phyloP scores from a whole-genome alignment of 2,113 vertebrate species.

The Muntiacus reevesi region DNA sequence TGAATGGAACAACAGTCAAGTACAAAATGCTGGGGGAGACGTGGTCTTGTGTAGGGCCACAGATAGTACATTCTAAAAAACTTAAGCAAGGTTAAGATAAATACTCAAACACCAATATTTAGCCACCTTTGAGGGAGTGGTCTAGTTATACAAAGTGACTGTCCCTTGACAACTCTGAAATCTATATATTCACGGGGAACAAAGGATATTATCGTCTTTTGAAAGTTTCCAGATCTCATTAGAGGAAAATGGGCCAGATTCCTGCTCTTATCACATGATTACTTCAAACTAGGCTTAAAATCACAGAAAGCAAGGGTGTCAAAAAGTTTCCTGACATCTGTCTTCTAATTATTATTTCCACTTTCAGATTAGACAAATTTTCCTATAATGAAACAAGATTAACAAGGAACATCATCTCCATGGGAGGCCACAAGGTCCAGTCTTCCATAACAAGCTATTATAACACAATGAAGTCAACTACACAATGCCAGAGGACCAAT shows the following conservation, averaged over 20 bases:
- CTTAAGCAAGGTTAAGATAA: not conserved
- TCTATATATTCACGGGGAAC: not conserved
- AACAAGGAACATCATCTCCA: not conserved
- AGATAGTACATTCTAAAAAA: not conserved
- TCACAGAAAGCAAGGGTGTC: not conserved
- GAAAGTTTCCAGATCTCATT: constrained; percentile 1
- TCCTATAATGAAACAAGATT: constrained; percentile 23
- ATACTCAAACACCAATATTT: not conserved
- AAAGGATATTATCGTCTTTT: not conserved
- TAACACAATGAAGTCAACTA: not conserved
- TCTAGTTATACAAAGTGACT: not conserved
- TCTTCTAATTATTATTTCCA: not conserved
- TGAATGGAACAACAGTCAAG: not conserved
- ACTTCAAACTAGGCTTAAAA: constrained; percentile 28
- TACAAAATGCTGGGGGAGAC: not conserved
- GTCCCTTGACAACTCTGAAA: not conserved
- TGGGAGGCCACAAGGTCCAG: not conserved
- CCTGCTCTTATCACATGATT: not conserved
- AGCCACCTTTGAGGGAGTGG: not conserved
- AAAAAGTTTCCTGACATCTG: constrained; percentile 23
- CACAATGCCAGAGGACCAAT: constrained; percentile 4
- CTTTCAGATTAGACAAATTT: constrained; percentile 51
- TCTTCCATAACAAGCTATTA: not conserved
- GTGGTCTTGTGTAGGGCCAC: not conserved
- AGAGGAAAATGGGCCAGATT: constrained; percentile 8